A percentile compares a stretch with the other conserved stretches of the same genome.
phyloP scores from a whole-genome alignment of 2,113 vertebrate genomes.

The Channa argus region DNA sequence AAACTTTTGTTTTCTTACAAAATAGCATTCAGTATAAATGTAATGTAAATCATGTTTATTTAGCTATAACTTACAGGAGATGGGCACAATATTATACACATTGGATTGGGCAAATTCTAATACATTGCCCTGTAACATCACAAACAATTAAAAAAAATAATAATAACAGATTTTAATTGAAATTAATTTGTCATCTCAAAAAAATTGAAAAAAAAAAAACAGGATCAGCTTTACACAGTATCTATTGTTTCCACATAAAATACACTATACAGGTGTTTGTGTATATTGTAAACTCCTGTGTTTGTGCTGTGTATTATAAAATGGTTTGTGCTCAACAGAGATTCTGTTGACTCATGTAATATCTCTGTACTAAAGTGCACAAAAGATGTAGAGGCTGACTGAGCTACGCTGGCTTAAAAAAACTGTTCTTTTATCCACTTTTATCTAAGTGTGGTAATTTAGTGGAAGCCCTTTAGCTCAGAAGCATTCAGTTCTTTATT shows the following conservation, averaged over 20 bases:
- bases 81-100: slow-evolving; percentile 17
- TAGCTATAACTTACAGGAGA: background rate
- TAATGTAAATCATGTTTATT: too few species aligned
- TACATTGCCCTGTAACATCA: slow-evolving; percentile 13
- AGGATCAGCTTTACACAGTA: background rate
- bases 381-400: slow-evolving; percentile 38
- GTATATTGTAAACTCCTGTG: background rate
- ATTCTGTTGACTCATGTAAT: slow-evolving; percentile 25
- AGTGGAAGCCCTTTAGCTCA: slow-evolving; percentile 77
- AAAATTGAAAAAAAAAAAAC: too few species aligned
- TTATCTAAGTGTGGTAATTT: slow-evolving; percentile 77
- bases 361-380: slow-evolving; percentile 29
- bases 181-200: too few species aligned
- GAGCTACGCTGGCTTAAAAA: slow-evolving; percentile 51
- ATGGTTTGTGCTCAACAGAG: slow-evolving; percentile 26
- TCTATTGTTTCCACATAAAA: slow-evolving; percentile 8
- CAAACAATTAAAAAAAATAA: too few species aligned
- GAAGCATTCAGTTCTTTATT: slow-evolving; percentile 79
- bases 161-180: too few species aligned
- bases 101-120: slow-evolving; percentile 23
- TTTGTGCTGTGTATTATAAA: slow-evolving; percentile 27
- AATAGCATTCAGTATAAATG: background rate
- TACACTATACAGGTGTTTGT: slow-evolving; percentile 4
- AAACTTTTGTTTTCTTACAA: slow-evolving; percentile 2
- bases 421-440: slow-evolving; percentile 65